Conservation (phyloP, 2,113 vertebrate genomes). For the Gymnobelideus leadbeateri region DNA sequence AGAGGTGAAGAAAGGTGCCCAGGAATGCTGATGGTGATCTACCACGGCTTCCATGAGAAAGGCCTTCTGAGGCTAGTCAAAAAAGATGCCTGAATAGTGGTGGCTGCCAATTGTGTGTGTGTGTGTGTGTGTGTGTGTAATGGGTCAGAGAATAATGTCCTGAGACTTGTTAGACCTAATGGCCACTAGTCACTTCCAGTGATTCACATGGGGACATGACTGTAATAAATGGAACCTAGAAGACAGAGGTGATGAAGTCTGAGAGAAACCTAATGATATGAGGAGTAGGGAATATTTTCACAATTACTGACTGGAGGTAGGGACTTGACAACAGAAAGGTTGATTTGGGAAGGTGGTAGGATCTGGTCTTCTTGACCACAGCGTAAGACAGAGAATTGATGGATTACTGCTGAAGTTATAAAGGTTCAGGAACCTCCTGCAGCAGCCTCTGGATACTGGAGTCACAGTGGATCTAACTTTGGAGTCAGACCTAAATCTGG, state of each 20-base stretch:
- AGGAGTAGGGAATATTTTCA: neutral
- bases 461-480: neutral
- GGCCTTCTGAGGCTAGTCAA: neutral
- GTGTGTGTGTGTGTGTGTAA: accelerated
- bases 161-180: neutral
- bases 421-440: too few relatives aligned
- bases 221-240: neutral
- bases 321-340: neutral
- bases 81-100: neutral
- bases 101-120: neutral
- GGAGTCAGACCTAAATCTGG: neutral
- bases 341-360: neutral
- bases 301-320: neutral
- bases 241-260: neutral
- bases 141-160: neutral
- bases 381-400: neutral
- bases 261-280: neutral
- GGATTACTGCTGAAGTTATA: neutral
- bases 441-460: too few relatives aligned
- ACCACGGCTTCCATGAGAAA: neutral
- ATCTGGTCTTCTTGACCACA: neutral
- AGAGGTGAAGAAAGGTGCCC: neutral
- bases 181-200: neutral
- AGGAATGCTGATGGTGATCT: neutral
- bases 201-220: neutral